Evolutionary conservation across 2,888 invertebrate species (phyloP).

Genomic region (Arrhopalites spinosus): DNA sequence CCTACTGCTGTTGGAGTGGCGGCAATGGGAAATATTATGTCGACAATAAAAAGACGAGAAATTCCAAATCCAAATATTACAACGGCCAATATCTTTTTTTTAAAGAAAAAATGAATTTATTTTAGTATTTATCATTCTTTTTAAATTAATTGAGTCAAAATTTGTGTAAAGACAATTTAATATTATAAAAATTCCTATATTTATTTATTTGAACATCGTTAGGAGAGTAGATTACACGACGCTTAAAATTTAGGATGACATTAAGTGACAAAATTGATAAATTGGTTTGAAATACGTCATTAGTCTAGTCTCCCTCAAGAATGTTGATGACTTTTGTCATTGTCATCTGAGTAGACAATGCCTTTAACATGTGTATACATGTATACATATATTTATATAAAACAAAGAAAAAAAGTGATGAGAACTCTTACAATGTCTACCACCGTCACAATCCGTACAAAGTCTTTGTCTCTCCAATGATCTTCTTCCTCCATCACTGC

Average conservation of each 20-base stretch:
- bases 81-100: slow-evolving; percentile 21
- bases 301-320: neutral
- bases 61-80: slow-evolving; percentile 29
- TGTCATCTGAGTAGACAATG: neutral
- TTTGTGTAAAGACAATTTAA: too few relatives aligned
- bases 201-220: too few relatives aligned
- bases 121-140: neutral
- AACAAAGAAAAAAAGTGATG: neutral
- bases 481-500: slow-evolving; percentile 26
- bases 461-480: slow-evolving; percentile 38
- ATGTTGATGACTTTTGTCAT: neutral
- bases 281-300: neutral
- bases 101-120: neutral
- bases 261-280: too few relatives aligned
- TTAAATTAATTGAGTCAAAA: neutral
- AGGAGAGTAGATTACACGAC: too few relatives aligned
- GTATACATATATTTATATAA: too few relatives aligned
- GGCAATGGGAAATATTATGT: slow-evolving; percentile 20
- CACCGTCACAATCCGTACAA: slow-evolving; percentile 23
- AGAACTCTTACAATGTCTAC: slow-evolving; percentile 26
- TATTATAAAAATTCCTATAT: too few relatives aligned
- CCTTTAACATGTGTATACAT: neutral
- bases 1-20: slow-evolving; percentile 11
- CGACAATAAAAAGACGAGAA: slow-evolving; percentile 28
- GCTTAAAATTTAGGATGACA: neutral